Conservation (phyloP, 2,113 vertebrate genomes). For the Elephantulus edwardii region DNA sequence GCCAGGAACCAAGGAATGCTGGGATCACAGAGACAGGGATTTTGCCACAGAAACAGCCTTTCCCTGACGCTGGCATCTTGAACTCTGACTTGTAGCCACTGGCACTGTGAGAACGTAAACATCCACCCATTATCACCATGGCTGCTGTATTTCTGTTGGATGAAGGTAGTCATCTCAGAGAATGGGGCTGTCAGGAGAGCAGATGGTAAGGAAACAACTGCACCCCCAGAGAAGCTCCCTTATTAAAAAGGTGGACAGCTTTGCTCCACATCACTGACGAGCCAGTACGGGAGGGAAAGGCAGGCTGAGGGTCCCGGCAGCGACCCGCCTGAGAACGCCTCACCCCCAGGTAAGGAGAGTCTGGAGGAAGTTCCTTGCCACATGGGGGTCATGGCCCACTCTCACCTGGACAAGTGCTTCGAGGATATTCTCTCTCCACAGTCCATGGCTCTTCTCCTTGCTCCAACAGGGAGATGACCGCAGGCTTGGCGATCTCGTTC, state of each 20-base stretch:
- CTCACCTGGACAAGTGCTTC: conserved; percentile 66
- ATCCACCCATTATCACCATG: too few relatives aligned
- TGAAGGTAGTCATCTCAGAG: neutral
- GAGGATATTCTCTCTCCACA: neutral
- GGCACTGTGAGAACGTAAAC: neutral
- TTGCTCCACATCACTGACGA: too few relatives aligned
- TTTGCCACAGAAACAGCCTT: neutral
- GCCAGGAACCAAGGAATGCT: neutral
- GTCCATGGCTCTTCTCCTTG: conserved; percentile 72
- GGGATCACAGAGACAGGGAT: neutral
- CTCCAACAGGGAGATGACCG: conserved; percentile 74
- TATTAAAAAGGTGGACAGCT: too few relatives aligned
- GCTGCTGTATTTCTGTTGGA: neutral
- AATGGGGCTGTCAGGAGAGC: neutral
- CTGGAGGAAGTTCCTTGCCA: neutral
- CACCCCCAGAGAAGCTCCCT: too few relatives aligned
- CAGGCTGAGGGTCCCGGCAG: neutral
- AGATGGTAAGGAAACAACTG: too few relatives aligned
- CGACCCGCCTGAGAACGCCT: neutral
- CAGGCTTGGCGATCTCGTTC: conserved; percentile 62
- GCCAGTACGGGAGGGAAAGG: neutral
- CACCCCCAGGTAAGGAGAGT: neutral
- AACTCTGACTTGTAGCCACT: neutral
- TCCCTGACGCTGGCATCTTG: neutral
- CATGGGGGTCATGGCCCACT: neutral